Evolutionary conservation across 2,797 vertebrate species (phyloP).

Genomic region (Vipera ursinii): DNA sequence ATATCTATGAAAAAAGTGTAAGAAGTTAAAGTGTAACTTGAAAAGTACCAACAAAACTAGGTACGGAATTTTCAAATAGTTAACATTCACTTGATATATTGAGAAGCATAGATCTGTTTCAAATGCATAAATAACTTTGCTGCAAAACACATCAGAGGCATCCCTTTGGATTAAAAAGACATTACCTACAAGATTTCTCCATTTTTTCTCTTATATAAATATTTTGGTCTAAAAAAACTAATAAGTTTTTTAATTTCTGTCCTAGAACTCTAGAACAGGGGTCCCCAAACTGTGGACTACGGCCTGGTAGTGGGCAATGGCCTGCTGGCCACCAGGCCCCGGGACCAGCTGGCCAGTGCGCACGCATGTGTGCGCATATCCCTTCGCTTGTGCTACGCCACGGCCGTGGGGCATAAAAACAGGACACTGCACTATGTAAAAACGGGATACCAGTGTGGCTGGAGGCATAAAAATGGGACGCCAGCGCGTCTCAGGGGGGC

Average conservation of each 20-base stretch:
- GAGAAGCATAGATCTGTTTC: background rate
- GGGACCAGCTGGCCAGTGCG: no score
- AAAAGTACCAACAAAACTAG: background rate
- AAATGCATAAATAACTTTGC: background rate
- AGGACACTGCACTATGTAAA: no score
- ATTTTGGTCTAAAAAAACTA: background rate
- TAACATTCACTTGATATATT: background rate
- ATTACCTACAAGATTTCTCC: background rate
- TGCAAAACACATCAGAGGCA: background rate
- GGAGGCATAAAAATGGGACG: no score
- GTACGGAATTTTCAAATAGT: background rate
- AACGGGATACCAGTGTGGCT: no score
- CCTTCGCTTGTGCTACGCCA: no score
- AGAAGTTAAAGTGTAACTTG: background rate
- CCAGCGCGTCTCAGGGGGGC: no score
- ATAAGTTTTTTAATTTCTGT: background rate
- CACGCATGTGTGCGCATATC: no score
- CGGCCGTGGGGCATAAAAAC: no score
- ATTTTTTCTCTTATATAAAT: background rate
- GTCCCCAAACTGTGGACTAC: no score
- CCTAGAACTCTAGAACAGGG: background rate
- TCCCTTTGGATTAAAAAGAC: background rate
- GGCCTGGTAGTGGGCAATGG: no score
- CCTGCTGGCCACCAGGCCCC: no score
- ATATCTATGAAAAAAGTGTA: constrained; percentile 12